Evolutionary conservation across 2,797 vertebrate genomes (phyloP), one percentile per base, ranked within the genome.

Genomic region (Acanthurus leucopareius): DNA sequence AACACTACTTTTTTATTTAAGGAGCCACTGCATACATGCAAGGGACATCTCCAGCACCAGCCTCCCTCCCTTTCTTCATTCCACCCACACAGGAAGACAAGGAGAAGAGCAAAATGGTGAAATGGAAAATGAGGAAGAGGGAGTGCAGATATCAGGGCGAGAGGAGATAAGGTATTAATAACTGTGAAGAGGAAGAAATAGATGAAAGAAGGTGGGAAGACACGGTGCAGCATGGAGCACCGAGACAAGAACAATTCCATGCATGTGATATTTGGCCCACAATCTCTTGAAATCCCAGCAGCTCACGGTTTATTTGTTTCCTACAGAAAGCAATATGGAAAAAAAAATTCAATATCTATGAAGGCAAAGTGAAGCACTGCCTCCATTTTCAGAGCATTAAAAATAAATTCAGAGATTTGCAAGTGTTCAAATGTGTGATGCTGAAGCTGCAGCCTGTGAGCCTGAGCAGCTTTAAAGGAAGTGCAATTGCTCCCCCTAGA

Each of bases 401-500:
- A 72, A 82, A 60, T 35, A 20, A 62, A 56, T 40, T 61, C 28
- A 47, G 48, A 72, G 25, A 44, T 69, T 52, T 69, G 47, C 32
- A 28, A 4, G 32, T 28, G 10, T 48, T 69, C 32, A 47, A 40
- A 54, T 15, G 25, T 8, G 42, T 64, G 49, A 52, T 28, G 66
- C 68, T 85, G 56, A 57, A 17, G 73, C 48, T 75, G 13, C 49
- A 22, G 44, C 20, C 40, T 52, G 20, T 51, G 48, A 52, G 19
- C 4, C 42, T 16, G 44, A 42, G 44, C 40, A 70, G 59, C 25
- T 52, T 13, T 20, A 61, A n/a, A 65, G 9, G 45, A 87, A 86
- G 82, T 80, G 47, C 75, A 51, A 61, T 28, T 8, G 45, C 84
- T 35, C 87, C 86, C 65, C 79, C 87, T 72, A 44, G n/a, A 54